A percentile compares a stretch with the other conserved stretches of the same genome.
Conservation (phyloP, 2,113 vertebrate genomes). For the Platichthys flesus region DNA sequence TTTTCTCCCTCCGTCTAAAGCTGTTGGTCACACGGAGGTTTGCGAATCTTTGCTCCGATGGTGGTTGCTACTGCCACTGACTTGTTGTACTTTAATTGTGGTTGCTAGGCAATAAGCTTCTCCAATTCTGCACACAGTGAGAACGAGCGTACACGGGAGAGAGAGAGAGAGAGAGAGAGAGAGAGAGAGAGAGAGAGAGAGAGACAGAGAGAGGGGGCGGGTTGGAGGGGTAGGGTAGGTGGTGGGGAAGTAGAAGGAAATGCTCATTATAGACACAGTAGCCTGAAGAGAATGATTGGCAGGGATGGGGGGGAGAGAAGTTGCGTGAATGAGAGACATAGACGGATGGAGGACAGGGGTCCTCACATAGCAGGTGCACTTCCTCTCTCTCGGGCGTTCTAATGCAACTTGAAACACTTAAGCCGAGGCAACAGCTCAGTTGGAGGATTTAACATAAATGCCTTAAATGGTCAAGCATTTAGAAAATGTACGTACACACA, state of each 20-base stretch:
- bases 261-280: constrained; percentile 68
- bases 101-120: constrained; percentile 91
- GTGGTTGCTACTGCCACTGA: constrained; percentile 70
- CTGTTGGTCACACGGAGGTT: constrained; percentile 53
- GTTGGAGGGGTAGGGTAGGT: constrained; percentile 42
- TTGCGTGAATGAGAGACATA: constrained; percentile 45
- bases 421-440: neutral
- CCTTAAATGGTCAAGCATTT: neutral
- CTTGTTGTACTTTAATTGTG: constrained; percentile 88
- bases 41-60: constrained; percentile 50
- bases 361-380: constrained; percentile 32
- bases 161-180: constrained; percentile 22
- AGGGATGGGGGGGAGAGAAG: constrained; percentile 38
- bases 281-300: constrained; percentile 51
- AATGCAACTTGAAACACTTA: neutral
- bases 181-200: neutral
- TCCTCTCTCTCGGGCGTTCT: neutral
- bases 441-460: neutral
- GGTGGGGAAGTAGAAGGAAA: constrained; percentile 45
- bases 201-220: neutral
- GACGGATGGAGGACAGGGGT: constrained; percentile 3
- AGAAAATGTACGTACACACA: neutral
- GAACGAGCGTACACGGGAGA: constrained; percentile 60
- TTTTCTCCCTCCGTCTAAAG: constrained; percentile 39
- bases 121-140: constrained; percentile 73